phyloP scores from a whole-genome alignment of 2,797 vertebrate species.

The Bradypodion pumilum region DNA sequence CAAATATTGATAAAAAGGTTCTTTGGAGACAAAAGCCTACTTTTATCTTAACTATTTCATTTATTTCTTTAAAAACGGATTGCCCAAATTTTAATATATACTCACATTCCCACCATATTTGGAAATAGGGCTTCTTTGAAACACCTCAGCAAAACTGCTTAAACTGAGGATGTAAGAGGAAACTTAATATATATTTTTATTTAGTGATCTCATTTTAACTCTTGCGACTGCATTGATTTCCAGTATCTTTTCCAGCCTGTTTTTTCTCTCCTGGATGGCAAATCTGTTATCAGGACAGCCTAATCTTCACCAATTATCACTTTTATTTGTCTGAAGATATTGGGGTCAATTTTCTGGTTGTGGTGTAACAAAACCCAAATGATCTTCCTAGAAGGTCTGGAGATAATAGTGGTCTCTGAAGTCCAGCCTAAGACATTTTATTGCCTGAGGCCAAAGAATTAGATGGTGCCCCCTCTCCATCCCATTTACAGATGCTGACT shows the following conservation, averaged over 20 bases:
- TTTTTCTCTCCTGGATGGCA: not conserved
- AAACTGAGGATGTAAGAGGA: accelerated
- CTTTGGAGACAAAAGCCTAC: no score
- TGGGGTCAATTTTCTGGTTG: accelerated
- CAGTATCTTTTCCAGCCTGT: not conserved
- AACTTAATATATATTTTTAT: not conserved
- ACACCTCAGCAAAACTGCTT: not conserved
- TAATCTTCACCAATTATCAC: not conserved
- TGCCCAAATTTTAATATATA: no score
- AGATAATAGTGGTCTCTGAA: no score
- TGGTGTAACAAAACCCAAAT: no score
- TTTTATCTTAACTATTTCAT: no score
- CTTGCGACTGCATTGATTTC: not conserved
- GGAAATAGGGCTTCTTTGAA: not conserved
- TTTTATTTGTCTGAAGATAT: not conserved
- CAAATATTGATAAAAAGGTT: no score
- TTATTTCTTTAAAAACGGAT: no score
- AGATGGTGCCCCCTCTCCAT: not conserved
- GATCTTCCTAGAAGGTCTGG: not conserved
- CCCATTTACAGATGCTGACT: no score
- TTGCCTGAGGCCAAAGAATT: not conserved
- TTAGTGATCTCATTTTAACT: conserved; percentile 15
- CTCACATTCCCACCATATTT: no score
- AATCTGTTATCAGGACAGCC: not conserved
- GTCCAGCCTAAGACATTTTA: no score